Evolutionary conservation across 92 coral and sea anemone genomes (phyloP).

Genomic region (Paramuricea clavata): DNA sequence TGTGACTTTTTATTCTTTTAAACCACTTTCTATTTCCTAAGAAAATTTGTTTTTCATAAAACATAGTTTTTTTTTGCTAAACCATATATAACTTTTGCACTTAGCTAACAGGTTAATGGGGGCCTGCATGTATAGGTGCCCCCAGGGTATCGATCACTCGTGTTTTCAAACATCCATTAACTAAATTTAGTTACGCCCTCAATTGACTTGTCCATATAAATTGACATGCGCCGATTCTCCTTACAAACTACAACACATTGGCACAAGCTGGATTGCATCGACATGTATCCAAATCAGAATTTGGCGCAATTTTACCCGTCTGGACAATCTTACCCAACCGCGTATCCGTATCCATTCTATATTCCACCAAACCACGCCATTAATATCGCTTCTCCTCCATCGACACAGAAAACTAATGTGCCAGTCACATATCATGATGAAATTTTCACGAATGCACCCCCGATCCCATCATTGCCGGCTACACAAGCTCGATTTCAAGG

Average conservation of each 20-base stretch:
- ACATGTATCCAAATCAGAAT: constrained; percentile 36
- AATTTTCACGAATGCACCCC: background rate
- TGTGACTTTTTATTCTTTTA: background rate
- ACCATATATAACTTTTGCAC: too few relatives aligned
- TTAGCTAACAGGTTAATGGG: constrained; percentile 15
- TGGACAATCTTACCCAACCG: constrained; percentile 29
- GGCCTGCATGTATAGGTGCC: constrained; percentile 37
- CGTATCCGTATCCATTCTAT: constrained; percentile 36
- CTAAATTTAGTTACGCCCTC: constrained; percentile 27
- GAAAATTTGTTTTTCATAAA: background rate
- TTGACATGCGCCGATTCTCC: constrained; percentile 17
- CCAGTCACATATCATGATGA: constrained; percentile 18
- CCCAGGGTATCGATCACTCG: constrained; percentile 35
- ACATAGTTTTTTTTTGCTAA: too few relatives aligned
- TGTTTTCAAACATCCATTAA: constrained; percentile 54
- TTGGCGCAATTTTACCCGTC: constrained; percentile 37
- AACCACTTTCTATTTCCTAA: background rate
- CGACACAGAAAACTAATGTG: constrained; percentile 27
- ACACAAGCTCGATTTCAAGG: constrained; percentile 20
- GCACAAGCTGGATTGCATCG: background rate
- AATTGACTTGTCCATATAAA: constrained; percentile 34
- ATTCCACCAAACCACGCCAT: constrained; percentile 43
- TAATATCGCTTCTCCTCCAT: constrained; percentile 2
- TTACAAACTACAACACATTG: background rate
- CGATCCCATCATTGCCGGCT: constrained; percentile 5